phyloP scores from a whole-genome alignment of 1,140 invertebrate genomes.

The Colletes gigas region DNA sequence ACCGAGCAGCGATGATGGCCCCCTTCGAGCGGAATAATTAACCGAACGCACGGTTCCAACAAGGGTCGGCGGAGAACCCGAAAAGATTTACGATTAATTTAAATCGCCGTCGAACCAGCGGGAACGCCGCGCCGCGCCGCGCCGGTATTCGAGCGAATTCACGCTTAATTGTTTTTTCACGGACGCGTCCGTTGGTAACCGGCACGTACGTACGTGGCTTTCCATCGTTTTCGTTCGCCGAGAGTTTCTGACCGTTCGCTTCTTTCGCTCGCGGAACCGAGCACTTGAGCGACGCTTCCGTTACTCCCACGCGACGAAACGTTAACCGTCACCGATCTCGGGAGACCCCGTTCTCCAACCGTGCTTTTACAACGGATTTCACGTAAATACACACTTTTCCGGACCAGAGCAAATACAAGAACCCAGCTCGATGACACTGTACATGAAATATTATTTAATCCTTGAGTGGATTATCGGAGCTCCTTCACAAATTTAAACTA shows the following conservation, averaged over 20 bases:
- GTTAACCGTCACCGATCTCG: background rate
- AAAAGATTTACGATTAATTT: conserved; percentile 1
- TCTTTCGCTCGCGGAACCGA: conserved; percentile 4
- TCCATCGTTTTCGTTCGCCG: background rate
- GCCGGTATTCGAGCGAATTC: background rate
- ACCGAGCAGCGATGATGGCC: background rate
- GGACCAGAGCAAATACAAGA: too few species aligned
- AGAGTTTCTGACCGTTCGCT: background rate
- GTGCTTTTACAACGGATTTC: background rate
- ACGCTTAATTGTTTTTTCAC: background rate
- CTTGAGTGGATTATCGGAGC: too few species aligned
- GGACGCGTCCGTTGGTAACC: background rate
- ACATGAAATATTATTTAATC: too few species aligned
- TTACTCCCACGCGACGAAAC: conserved; percentile 43
- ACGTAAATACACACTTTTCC: background rate
- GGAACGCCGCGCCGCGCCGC: background rate
- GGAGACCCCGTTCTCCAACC: background rate
- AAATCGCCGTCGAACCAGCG: background rate
- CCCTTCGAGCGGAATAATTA: conserved; percentile 44
- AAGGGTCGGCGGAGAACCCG: background rate
- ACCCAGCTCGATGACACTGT: too few species aligned
- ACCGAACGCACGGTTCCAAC: background rate
- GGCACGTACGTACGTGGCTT: background rate
- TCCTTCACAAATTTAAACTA: too few species aligned
- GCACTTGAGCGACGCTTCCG: conserved; percentile 39